Conservation (phyloP, 2,888 invertebrate genomes). For the Druceiella hillmani region DNA sequence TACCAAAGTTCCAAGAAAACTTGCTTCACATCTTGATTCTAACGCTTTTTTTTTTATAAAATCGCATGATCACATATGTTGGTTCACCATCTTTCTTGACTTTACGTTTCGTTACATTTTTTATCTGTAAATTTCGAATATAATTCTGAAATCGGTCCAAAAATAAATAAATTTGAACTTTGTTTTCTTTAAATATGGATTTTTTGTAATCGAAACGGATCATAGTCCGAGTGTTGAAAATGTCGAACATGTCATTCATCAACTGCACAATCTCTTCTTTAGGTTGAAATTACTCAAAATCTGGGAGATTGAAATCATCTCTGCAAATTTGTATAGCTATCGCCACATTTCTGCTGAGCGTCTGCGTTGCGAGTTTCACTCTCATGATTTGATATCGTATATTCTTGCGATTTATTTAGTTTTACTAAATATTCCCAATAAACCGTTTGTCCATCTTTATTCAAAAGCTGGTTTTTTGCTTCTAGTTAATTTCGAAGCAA, state of each 20-base stretch:
- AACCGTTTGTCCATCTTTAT: background rate
- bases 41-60: conserved; percentile 4
- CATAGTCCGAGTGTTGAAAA: conserved; percentile 15
- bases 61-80: background rate
- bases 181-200: conserved; percentile 2
- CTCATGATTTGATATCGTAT: conserved; percentile 18
- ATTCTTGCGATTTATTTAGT: conserved; percentile 11
- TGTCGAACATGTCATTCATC: conserved; percentile 25
- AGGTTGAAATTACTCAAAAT: too few relatives aligned
- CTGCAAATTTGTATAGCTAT: conserved; percentile 1
- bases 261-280: conserved; percentile 14
- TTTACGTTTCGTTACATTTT: conserved; percentile 3
- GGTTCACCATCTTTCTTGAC: conserved; percentile 2
- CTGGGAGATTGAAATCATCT: too few relatives aligned
- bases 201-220: background rate
- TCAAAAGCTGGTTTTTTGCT: background rate
- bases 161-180: conserved; percentile 3
- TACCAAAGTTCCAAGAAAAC: conserved; percentile 14
- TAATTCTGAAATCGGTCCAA: conserved; percentile 6
- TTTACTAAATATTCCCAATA: conserved; percentile 16
- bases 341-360: conserved; percentile 10
- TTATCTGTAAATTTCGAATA: conserved; percentile 3
- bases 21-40: conserved; percentile 6
- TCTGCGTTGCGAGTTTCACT: conserved; percentile 16
- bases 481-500: background rate